Evolutionary conservation across 2,113 vertebrate species (phyloP).

Genomic region (Menura novaehollandiae): DNA sequence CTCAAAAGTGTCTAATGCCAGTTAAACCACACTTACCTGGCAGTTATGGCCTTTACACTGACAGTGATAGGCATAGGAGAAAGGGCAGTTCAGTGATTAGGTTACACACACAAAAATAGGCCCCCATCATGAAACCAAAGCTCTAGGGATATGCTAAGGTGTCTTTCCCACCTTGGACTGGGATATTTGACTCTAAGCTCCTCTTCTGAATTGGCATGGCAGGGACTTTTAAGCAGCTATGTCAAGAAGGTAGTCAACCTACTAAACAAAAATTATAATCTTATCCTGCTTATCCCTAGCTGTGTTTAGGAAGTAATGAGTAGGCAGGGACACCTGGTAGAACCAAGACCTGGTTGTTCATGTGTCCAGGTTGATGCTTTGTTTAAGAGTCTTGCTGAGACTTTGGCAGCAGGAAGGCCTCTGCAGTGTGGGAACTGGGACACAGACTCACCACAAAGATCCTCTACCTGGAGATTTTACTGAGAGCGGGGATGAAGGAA

Average conservation of each 20-base stretch:
- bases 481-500: background rate
- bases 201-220: background rate
- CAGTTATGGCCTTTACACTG: background rate
- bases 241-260: background rate
- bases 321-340: background rate
- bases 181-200: background rate
- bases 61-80: background rate
- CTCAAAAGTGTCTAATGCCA: background rate
- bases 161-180: background rate
- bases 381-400: background rate
- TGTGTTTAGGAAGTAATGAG: background rate
- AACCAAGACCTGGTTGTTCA: background rate
- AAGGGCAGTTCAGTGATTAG: background rate
- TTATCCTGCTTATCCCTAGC: background rate
- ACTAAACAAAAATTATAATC: background rate
- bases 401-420: background rate
- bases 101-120: background rate
- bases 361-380: background rate
- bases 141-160: background rate
- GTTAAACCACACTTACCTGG: background rate
- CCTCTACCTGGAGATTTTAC: background rate
- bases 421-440: background rate
- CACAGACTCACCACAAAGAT: background rate
- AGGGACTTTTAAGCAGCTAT: background rate
- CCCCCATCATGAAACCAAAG: background rate